Evolutionary conservation across 2,797 vertebrate species (phyloP).

Genomic region (Taenioides sp.): DNA sequence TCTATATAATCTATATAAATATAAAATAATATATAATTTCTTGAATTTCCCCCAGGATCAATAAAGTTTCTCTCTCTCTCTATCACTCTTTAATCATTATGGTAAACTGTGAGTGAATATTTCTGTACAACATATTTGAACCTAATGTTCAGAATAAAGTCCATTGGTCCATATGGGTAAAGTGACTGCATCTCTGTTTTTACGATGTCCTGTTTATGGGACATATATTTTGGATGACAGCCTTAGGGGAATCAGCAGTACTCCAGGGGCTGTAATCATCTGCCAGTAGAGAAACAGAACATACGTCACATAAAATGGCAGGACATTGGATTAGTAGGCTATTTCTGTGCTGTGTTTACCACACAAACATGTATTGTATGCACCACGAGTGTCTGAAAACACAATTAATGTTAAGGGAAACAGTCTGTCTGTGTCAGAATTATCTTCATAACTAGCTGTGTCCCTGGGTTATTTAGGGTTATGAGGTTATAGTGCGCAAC

Average conservation of each 20-base stretch:
- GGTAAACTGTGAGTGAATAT: neutral
- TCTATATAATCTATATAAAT: too few species aligned
- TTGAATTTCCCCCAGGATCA: too few species aligned
- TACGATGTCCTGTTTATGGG: slow-evolving; percentile 32
- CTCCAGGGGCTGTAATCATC: slow-evolving; percentile 58
- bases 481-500: neutral
- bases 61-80: too few species aligned
- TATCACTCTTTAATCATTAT: too few species aligned
- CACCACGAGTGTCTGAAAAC: slow-evolving; percentile 29
- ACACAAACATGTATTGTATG: slow-evolving; percentile 57
- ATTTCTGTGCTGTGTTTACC: slow-evolving; percentile 71
- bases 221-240: slow-evolving; percentile 55
- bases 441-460: neutral
- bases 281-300: slow-evolving; percentile 69
- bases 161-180: slow-evolving; percentile 7
- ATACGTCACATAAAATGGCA: slow-evolving; percentile 73
- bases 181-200: slow-evolving; percentile 19
- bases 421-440: neutral
- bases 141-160: slow-evolving; percentile 4
- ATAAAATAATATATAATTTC: too few species aligned
- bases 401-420: neutral
- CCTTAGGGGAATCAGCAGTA: slow-evolving; percentile 52
- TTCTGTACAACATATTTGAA: neutral
- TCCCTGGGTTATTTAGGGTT: slow-evolving; percentile 1
- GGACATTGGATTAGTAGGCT: slow-evolving; percentile 72